Conservation (phyloP, 2,113 vertebrate genomes). For the Chunga burmeisteri region DNA sequence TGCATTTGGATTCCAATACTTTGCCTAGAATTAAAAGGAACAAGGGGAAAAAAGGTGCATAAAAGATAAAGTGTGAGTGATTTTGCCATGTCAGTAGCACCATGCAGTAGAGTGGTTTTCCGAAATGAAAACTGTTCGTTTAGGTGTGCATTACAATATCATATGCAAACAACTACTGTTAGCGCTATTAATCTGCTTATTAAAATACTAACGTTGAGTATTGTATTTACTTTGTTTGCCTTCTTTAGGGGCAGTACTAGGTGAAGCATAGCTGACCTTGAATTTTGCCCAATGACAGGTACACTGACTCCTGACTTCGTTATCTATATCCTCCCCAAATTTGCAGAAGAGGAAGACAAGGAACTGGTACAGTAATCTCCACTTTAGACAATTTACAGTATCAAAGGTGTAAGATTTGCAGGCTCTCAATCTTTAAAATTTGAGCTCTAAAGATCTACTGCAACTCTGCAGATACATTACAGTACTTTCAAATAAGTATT, state of each 20-base stretch:
- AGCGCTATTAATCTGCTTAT: neutral
- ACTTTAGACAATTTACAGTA: neutral
- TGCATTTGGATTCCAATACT: constrained; percentile 92
- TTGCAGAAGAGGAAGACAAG: neutral
- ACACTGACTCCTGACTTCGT: neutral
- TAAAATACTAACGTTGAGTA: neutral
- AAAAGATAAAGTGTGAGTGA: neutral
- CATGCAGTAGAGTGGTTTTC: neutral
- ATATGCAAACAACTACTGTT: neutral
- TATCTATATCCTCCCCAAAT: neutral
- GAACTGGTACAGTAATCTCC: neutral
- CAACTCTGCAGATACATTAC: neutral
- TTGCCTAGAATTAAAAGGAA: constrained; percentile 78
- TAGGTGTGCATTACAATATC: neutral
- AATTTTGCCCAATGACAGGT: neutral
- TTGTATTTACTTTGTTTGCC: neutral
- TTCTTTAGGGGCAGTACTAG: neutral
- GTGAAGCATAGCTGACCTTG: neutral
- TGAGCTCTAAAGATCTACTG: neutral
- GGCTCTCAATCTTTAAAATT: neutral
- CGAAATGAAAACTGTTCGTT: neutral
- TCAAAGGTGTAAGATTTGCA: neutral
- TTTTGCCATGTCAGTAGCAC: neutral
- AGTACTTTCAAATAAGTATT: neutral
- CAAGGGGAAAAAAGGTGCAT: neutral